Evolutionary conservation across 2,797 vertebrate species (phyloP).

Genomic region (Hephaestus fuliginosus): DNA sequence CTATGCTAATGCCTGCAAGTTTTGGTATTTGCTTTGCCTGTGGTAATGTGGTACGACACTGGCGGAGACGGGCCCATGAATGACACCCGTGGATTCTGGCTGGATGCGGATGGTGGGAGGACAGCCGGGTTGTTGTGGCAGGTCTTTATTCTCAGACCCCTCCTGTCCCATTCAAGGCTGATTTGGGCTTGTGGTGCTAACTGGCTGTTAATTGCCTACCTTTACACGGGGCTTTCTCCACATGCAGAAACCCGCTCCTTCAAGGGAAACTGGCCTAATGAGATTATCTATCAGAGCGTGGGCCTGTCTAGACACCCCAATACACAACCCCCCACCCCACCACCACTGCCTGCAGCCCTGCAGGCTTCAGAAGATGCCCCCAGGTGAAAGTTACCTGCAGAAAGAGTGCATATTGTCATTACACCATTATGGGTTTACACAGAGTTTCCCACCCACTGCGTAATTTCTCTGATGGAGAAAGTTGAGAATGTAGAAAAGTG

Average conservation of each 20-base stretch:
- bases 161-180: constrained; percentile 69
- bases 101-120: constrained; percentile 51
- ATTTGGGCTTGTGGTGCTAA: constrained; percentile 83
- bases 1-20: constrained; percentile 51
- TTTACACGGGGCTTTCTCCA: constrained; percentile 69
- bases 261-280: constrained; percentile 86
- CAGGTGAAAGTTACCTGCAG: constrained; percentile 83
- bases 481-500: background rate
- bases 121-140: constrained; percentile 37
- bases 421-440: constrained; percentile 83
- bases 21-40: constrained; percentile 56
- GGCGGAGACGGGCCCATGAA: constrained; percentile 26
- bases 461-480: constrained; percentile 55
- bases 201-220: constrained; percentile 82
- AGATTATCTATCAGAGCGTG: constrained; percentile 85
- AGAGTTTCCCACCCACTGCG: constrained; percentile 56
- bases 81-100: constrained; percentile 53
- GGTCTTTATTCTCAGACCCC: constrained; percentile 65
- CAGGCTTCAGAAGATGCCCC: constrained; percentile 48
- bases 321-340: constrained; percentile 77
- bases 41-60: constrained; percentile 17
- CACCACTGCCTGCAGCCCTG: constrained; percentile 17
- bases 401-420: constrained; percentile 61
- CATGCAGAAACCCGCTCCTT: constrained; percentile 80
- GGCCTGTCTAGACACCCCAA: constrained; percentile 88